Evolutionary conservation across 2,113 vertebrate species (phyloP), one percentile per base, ranked within the genome.

Genomic region (Malurus elegans): DNA sequence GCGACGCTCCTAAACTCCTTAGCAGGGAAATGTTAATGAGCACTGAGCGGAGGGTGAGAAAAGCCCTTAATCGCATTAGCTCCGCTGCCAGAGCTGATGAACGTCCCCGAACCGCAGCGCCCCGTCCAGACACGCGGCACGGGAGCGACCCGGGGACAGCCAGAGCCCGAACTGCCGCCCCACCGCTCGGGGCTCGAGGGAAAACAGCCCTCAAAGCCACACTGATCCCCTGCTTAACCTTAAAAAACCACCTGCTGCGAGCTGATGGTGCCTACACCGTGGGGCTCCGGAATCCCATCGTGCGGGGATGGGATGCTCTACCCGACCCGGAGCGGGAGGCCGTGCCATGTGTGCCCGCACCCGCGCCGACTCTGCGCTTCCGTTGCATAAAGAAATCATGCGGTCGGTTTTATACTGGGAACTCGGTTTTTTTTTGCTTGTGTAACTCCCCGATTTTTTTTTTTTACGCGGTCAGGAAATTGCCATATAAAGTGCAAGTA

Each of bases 61-160:
- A 90, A 95, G 66, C 74, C 78, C 32, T 82, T 66, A 79, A 95
- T 89, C 29, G 3, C 50, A 54, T 97, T 73, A 90, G 70, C 78
- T 91, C 13, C 0, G 7, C 78, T 90, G 91, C 84, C 83, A 66
- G 58, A 54, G 73, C 84, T 23, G 57, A 32, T 72, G 62, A 85
- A 69, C 1, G 0, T 67, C 80, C 84, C 58, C 29, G 19, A 6
- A 2, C 32, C 14, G 2, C 9, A 1, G 32, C 84, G 61, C 69
- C 69, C 28, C 2, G 5, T 9, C 25, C 73, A 18, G 45, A 32
- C 57, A 8, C 1, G 0, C 2, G 8, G 32, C 56, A 36, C 7
- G 1, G 2, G 2, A 61, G 73, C 0, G 0, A 51, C 51, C 40
- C 45, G 26, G 25, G 34, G 12, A 32, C 6, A 38, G 36, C 18